Percentiles rank a stretch among this genome's conserved stretches.
phyloP scores from a whole-genome alignment of 2,113 vertebrate species.

The Ifrita kowaldi region DNA sequence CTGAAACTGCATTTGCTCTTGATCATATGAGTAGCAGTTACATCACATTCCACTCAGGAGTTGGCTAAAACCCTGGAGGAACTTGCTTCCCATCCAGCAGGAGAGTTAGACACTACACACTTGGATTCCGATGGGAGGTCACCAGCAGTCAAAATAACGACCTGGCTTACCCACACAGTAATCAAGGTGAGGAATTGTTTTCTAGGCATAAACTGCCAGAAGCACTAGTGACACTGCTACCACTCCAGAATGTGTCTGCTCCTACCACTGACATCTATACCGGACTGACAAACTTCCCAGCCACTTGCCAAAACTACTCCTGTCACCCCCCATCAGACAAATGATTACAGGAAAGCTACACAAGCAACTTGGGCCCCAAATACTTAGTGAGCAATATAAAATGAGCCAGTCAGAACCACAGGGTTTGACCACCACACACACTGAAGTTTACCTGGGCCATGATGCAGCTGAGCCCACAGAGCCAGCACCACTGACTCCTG shows the following conservation, averaged over 20 bases:
- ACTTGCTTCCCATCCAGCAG: not conserved
- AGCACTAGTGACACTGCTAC: not conserved
- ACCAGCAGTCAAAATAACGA: not conserved
- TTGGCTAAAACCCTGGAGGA: not conserved
- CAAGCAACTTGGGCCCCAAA: not conserved
- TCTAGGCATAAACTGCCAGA: not conserved
- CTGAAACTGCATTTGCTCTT: not conserved
- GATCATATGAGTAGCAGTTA: not conserved
- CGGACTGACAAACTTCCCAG: not conserved
- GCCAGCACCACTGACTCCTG: not conserved
- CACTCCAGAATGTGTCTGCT: not conserved
- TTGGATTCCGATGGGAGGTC: not conserved
- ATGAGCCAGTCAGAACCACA: not conserved
- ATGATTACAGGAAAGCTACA: not conserved
- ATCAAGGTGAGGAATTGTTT: not conserved
- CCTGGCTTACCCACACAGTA: not conserved
- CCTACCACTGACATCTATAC: not conserved
- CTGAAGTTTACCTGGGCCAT: fast-evolving
- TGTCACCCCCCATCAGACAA: not conserved
- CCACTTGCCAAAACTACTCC: not conserved
- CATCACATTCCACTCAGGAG: not conserved
- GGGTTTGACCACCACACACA: fast-evolving
- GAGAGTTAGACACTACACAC: too few relatives aligned
- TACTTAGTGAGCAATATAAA: fast-evolving
- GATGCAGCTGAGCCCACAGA: fast-evolving